Percentiles rank a stretch among this genome's conserved stretches.
Evolutionary conservation across 2,797 vertebrate species (phyloP).

Genomic region (Malurus splendens): DNA sequence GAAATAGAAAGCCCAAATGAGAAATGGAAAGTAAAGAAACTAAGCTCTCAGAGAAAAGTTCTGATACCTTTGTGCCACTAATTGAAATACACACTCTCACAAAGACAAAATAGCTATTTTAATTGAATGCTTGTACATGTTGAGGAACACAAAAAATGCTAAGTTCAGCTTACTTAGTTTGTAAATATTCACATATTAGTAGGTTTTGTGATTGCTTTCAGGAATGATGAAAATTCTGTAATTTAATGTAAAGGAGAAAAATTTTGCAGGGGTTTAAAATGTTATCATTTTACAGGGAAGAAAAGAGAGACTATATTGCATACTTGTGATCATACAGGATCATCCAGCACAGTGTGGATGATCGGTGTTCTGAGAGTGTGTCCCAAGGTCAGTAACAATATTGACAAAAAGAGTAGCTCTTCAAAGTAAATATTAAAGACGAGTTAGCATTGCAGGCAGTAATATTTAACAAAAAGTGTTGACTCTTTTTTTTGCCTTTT

Average conservation of each 20-base stretch:
- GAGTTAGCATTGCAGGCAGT: conserved; percentile 5
- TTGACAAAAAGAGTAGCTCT: conserved; percentile 13
- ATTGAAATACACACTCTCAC: background rate
- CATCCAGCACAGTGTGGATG: rapidly evolving
- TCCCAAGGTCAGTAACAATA: conserved; percentile 15
- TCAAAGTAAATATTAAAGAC: conserved; percentile 61
- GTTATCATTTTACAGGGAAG: background rate
- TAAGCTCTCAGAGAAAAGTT: background rate
- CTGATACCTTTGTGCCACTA: background rate
- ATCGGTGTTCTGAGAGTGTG: background rate
- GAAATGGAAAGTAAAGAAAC: background rate
- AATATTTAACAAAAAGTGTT: conserved; percentile 14
- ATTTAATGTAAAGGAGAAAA: background rate
- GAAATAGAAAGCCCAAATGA: background rate
- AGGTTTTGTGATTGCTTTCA: background rate
- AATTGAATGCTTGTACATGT: background rate
- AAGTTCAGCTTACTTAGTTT: background rate
- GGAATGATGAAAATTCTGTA: background rate
- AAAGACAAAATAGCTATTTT: background rate
- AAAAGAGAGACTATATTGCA: background rate
- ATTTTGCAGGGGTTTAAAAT: background rate
- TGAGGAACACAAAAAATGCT: background rate
- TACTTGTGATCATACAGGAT: background rate
- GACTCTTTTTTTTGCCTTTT: background rate
- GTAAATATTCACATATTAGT: background rate